Conservation (phyloP, 1,140 invertebrate genomes). For the Sweltsa coloradensis region DNA sequence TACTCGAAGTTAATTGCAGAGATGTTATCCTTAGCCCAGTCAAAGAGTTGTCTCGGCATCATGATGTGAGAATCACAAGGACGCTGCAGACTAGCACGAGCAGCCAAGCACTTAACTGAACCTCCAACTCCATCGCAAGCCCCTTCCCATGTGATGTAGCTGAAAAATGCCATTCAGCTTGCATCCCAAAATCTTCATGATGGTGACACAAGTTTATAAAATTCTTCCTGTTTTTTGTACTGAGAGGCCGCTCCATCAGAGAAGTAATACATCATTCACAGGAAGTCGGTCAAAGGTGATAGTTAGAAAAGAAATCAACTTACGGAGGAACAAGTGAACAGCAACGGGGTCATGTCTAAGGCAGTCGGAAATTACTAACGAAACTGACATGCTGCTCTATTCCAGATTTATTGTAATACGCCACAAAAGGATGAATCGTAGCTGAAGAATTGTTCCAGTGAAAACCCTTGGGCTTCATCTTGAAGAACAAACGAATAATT, state of each 20-base stretch:
- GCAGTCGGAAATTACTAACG: too few species aligned
- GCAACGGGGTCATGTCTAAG: slow-evolving; percentile 13
- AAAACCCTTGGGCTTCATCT: too few species aligned
- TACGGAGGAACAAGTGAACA: slow-evolving; percentile 13
- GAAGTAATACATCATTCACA: slow-evolving; percentile 18
- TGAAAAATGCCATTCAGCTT: slow-evolving; percentile 22
- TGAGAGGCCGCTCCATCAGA: slow-evolving; percentile 24
- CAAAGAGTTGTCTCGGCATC: slow-evolving; percentile 8
- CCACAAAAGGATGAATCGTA: too few species aligned
- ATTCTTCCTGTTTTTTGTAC: too few species aligned
- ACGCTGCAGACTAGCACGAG: slow-evolving; percentile 17
- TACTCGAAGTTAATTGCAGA: background rate
- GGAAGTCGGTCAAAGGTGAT: slow-evolving; percentile 2
- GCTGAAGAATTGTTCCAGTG: too few species aligned
- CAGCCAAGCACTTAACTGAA: slow-evolving; percentile 18
- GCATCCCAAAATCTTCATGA: too few species aligned
- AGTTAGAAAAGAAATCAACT: slow-evolving; percentile 4
- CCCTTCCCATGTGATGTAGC: slow-evolving; percentile 21
- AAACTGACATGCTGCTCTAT: too few species aligned
- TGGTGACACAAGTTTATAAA: too few species aligned
- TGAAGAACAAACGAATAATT: too few species aligned
- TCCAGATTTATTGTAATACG: too few species aligned
- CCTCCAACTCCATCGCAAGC: too few species aligned
- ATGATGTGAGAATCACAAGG: slow-evolving; percentile 13
- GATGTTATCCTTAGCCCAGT: slow-evolving; percentile 8